phyloP scores from a whole-genome alignment of 2,888 invertebrate genomes.

The Chrysomela aeneicollis region DNA sequence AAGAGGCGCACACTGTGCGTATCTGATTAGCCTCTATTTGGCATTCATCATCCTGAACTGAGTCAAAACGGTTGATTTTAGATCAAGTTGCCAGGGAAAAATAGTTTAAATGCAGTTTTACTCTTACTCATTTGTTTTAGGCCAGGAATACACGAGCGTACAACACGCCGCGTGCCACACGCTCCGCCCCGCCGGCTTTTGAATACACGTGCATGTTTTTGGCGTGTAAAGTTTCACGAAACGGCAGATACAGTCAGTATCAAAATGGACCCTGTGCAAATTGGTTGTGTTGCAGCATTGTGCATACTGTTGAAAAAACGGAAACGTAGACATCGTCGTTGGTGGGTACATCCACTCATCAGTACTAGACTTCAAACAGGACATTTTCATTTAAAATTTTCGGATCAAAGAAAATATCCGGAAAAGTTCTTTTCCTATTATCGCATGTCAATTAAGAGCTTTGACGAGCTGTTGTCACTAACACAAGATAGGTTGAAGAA shows the following conservation, averaged over 20 bases:
- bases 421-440: conserved; percentile 19
- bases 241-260: not conserved
- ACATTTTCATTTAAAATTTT: conserved; percentile 3
- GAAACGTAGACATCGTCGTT: conserved; percentile 8
- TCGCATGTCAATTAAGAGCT: conserved; percentile 15
- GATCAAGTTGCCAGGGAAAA: no score
- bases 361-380: conserved; percentile 10
- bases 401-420: conserved; percentile 13
- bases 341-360: conserved; percentile 3
- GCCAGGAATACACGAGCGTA: no score
- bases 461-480: conserved; percentile 16
- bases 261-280: not conserved
- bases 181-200: conserved; percentile 1
- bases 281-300: not conserved
- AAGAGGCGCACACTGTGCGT: no score
- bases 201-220: conserved; percentile 5
- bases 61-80: no score
- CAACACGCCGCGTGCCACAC: conserved; percentile 1
- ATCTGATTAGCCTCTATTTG: no score
- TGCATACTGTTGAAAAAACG: not conserved
- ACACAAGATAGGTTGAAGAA: conserved; percentile 13
- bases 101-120: no score
- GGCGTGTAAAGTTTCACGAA: no score
- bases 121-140: no score
- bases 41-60: no score